Evolutionary conservation across 2,797 vertebrate genomes (phyloP), one percentile per base, ranked within the genome.

Genomic region (Petrocephalus sullivani): DNA sequence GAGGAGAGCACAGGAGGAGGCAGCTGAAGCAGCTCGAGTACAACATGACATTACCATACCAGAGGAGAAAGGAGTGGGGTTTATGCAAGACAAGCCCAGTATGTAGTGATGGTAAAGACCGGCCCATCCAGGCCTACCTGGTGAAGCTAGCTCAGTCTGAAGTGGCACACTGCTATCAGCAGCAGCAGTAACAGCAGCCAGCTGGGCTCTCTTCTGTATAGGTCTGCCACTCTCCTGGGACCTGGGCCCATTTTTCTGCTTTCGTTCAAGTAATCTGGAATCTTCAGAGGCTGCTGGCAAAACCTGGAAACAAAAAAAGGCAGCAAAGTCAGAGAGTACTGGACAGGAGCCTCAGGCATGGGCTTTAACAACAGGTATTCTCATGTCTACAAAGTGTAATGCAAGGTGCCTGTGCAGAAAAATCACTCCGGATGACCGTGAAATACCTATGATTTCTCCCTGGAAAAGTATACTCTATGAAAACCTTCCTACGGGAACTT

Each of bases 201-300:
- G 89, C 88, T 94, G 53, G 92, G 92, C 96, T 91, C 95, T 96
- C 93, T 96, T 94, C 85, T 95, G 95, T 88, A 94, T 95, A 2
- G 95, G 95, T 93, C 97, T 98, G 93, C 94, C 93, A 93, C 95
- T 92, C 92, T 94, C 95, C 89, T 96, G 95, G 83, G 94, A 93
- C 92, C 95, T 96, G 94, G 96, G 95, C 92, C 96, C 96, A 90
- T 96, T 94, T 87, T 93, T 96, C 91, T 78, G 90, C 87, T 88
- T 90, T 88, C 90, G 88, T 88, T 88, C 81, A 54, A 49, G 89
- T 37, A 91, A 81, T 75, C 61, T 87, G 54, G 9, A 1, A 6
- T 87, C 90, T 54, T 90, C 2, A 56, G 87, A 64, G 58, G 89
- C 88, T 82, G 85, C 82, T 46, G 86, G 46, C n/a, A 89, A 21